Base-by-base conservation (phyloP, 2,888 invertebrate species). In the Lypha dubia region DNA sequence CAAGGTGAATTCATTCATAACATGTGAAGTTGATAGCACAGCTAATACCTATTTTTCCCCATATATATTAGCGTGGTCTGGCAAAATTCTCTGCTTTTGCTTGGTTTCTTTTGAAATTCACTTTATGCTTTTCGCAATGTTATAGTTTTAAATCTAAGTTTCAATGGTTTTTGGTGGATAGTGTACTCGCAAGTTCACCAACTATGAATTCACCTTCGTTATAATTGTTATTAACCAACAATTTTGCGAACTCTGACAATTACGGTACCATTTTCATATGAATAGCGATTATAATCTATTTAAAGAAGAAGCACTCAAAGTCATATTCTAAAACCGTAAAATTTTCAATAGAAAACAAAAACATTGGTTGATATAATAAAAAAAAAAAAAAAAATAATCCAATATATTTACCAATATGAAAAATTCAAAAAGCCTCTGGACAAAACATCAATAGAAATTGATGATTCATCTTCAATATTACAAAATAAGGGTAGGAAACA, bases 381-480 rank as follows among this genome's bases (percentile, higher is more conserved):
- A 13, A 13, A 28, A 38, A 8, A 44, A 79, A 15, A 17, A 44
- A 65, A 15, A 17, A 35, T 11, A 20, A 46, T 58, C 38, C 5
- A 76, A 75, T 38, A 53, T n/a, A 65, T 11, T 75, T 49, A 56
- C n/a, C n/a, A 41, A 41, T 2, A 22, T 32, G 49, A 46, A 70
- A 51, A 82, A 46, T 49, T 15, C 11, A 11, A 44, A 63, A 28
- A 49, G 53, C 20, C 49, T 28, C 1, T 13, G 13, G 11, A 53
- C 68, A 11, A 28, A 70, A 51, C 9, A 28, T n/a, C 20, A 65
- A 32, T 41, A 56, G 15, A n/a, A 15, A 49, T 11, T 51, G 71
- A 11, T 77, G 71, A 71, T 65, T 82, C 65, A 77, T 60, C n/a
- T 46, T 32, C 8, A 70, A 11, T 46, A 65, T 24, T 56, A 38